These are phyloP conservation scores for Eupithecia dodoneata DNA, from an alignment of 2,888 invertebrate genomes.

Conservation along the genomic window DNA sequence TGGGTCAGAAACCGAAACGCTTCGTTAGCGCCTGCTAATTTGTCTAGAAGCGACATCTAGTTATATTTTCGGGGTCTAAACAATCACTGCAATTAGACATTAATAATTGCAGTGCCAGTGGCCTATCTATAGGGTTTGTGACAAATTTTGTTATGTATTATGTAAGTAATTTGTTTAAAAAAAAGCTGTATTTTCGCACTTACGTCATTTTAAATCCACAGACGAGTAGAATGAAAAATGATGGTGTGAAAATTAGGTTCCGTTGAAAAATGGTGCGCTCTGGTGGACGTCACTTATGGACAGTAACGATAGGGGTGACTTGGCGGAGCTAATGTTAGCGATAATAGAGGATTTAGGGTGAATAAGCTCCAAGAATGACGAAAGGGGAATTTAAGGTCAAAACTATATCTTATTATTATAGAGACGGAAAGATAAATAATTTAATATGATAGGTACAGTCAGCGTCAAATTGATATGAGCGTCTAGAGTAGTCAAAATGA, in stretches of 20 bases:
- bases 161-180: neutral
- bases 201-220: neutral
- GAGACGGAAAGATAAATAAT: neutral
- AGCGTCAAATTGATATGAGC: too few species aligned
- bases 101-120: too few species aligned
- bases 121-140: too few species aligned
- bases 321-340: neutral
- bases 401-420: neutral
- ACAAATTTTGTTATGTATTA: too few species aligned
- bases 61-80: too few species aligned
- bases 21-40: too few species aligned
- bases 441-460: too few species aligned
- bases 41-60: too few species aligned
- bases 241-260: conserved; percentile 75
- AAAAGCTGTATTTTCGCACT: neutral
- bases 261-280: conserved; percentile 73
- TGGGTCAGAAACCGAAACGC: too few species aligned
- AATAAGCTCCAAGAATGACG: neutral
- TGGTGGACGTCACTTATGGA: conserved; percentile 64
- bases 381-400: neutral
- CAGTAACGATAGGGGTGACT: conserved; percentile 39
- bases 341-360: neutral
- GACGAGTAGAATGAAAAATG: conserved; percentile 73
- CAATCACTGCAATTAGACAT: too few species aligned
- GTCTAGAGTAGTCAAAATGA: too few species aligned